phyloP scores from a whole-genome alignment of 2,797 vertebrate species.

The Geotrypetes seraphini region DNA sequence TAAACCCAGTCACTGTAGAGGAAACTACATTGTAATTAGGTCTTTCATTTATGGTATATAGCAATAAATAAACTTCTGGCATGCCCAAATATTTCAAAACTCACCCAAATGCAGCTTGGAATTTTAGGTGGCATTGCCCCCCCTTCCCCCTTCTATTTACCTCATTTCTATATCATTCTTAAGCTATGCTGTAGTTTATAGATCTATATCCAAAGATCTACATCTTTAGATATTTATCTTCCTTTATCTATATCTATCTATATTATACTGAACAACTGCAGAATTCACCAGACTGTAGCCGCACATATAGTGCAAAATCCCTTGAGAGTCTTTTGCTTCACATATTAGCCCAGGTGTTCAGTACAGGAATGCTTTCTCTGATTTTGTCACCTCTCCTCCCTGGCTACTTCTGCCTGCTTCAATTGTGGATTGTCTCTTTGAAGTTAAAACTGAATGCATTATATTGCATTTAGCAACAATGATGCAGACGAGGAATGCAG shows the following conservation, averaged over 20 bases:
- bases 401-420: too few species aligned
- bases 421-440: constrained; percentile 50
- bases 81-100: too few species aligned
- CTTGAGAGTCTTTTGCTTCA: constrained; percentile 1
- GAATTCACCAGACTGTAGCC: neutral
- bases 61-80: too few species aligned
- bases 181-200: too few species aligned
- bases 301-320: neutral
- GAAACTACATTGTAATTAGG: neutral
- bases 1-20: neutral
- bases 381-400: constrained; percentile 24
- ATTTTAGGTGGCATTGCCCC: constrained; percentile 22
- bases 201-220: too few species aligned
- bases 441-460: constrained; percentile 52
- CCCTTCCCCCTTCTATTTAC: too few species aligned
- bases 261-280: constrained; percentile 2
- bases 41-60: too few species aligned
- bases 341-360: constrained; percentile 18
- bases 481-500: constrained; percentile 57
- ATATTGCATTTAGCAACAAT: constrained; percentile 59
- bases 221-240: neutral
- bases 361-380: neutral
- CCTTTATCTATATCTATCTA: too few species aligned
- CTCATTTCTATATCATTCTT: too few species aligned
- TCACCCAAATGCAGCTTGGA: constrained; percentile 4